Evolutionary conservation across 2,888 invertebrate genomes (phyloP), one percentile per base, ranked within the genome.

Genomic region (Phortica okadai): DNA sequence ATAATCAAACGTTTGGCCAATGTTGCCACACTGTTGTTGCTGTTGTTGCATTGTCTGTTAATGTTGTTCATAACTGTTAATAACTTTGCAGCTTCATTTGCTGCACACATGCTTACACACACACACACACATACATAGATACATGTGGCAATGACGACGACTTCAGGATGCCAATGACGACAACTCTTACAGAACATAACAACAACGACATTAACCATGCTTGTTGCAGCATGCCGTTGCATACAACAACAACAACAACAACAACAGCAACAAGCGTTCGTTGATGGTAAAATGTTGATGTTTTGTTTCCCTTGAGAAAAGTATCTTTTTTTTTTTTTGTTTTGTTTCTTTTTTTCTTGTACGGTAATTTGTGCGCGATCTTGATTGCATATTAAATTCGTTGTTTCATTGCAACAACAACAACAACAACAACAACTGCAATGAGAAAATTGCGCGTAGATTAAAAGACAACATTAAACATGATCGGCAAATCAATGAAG

Each of bases 341-440:
- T 75, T 78, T 79, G 76, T 76, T 79, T 74, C 78, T 78, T 83
- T 86, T 81, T 85, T 42, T 82, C 33, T 83, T 87, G 83, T 83
- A 85, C 86, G 81, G 83, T 87, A 84, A 85, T 84, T 85, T 86
- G 85, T 83, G 85, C 86, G 86, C 82, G 85, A 87, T 87, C 88
- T 85, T 86, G 88, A 86, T 84, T 86, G 85, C 86, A 88, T 84
- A 87, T 87, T 87, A 87, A 87, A 86, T 84, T 83, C 84, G 54
- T 72, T 66, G 16, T 16, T 41, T 41, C 41, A 42, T 11, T 6
- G 42, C 66, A 66, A 16, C 41, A 76, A 54, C 69, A 83, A 69
- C 76, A 75, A 50, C 74, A 50, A 54, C 74, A 62, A 45, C 76
- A 76, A 11, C 74, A 62, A n/a, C 66, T 77, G 67, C 69, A 78